Evolutionary conservation across 2,797 vertebrate species (phyloP), one percentile per base, ranked within the genome.

Genomic region (Mallotus villosus): DNA sequence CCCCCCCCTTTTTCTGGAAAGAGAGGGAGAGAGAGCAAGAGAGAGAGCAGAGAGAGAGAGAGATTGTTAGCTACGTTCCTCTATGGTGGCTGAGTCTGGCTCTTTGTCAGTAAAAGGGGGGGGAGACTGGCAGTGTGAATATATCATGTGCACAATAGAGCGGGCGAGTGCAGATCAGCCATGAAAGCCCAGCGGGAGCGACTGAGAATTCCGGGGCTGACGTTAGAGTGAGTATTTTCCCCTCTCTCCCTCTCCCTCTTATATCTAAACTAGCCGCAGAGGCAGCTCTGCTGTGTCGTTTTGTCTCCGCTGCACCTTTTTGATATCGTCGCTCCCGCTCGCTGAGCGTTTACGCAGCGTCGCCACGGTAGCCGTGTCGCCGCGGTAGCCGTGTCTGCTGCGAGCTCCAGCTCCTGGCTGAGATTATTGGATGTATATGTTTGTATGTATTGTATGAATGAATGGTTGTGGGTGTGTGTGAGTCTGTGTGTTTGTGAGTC

Each of bases 141-240:
- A 92, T 94, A 95, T 95, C 94, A 96, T 94, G 95, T 91, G 94
- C 94, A 96, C 97, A 94, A 95, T 95, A 96, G 95, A 93, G 92
- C 94, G 90, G 92, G 91, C 80, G 92, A 93, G 90, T 93, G 92
- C 89, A 81, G 86, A 90, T 90, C 93, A 94, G 94, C 93, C 94
- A 99, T 99, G 97, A 98, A 97, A 98, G 95, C 97, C 93, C 97
- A 99, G 93, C 96, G 97, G 93, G 97, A 99, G 91, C 95, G 97
- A 91, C 96, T 99, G 85, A 95, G 98, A 86, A 99, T 99, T 94
- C 97, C 97, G 72, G 97, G 97, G 92, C 94, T 99, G 97, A 99
- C 97, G 91, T 94, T 99, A 90, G 97, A 99, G 97, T 99, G 96
- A 99, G 97, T 99, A 99, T 97, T 93, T 90, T 92, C 92, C 92